Percentiles rank a stretch among this genome's conserved stretches.
phyloP scores from a whole-genome alignment of 2,113 vertebrate species.

The Pelmatolapia mariae region DNA sequence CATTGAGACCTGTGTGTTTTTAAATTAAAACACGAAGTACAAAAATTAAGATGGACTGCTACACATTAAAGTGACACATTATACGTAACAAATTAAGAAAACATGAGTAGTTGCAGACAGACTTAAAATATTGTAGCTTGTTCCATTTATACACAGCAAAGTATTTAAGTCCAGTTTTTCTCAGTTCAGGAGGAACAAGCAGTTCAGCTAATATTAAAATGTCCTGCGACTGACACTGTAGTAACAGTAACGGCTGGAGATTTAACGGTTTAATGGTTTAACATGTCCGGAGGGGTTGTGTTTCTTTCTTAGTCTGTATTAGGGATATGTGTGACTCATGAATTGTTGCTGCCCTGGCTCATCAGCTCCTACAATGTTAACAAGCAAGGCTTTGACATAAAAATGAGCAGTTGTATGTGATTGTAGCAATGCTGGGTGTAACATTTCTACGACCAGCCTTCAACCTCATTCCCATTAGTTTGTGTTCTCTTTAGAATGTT shows the following conservation, averaged over 20 bases:
- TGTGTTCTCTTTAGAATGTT: neutral
- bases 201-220: neutral
- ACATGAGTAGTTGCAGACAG: neutral
- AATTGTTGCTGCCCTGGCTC: neutral
- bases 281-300: neutral
- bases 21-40: fast-evolving
- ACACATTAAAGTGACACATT: neutral
- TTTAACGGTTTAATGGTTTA: neutral
- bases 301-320: neutral
- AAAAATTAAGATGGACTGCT: neutral
- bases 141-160: neutral
- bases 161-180: neutral
- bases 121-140: neutral
- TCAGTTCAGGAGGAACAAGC: neutral
- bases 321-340: neutral
- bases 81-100: neutral
- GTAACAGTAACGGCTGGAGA: neutral
- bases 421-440: neutral
- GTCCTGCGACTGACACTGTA: neutral
- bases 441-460: neutral
- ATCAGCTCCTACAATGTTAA: neutral
- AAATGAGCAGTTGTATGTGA: neutral
- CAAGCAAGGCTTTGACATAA: neutral
- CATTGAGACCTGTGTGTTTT: neutral
- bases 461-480: neutral